phyloP scores from a whole-genome alignment of 2,888 invertebrate species.

The Bursaphelenchus okinawaensis region DNA sequence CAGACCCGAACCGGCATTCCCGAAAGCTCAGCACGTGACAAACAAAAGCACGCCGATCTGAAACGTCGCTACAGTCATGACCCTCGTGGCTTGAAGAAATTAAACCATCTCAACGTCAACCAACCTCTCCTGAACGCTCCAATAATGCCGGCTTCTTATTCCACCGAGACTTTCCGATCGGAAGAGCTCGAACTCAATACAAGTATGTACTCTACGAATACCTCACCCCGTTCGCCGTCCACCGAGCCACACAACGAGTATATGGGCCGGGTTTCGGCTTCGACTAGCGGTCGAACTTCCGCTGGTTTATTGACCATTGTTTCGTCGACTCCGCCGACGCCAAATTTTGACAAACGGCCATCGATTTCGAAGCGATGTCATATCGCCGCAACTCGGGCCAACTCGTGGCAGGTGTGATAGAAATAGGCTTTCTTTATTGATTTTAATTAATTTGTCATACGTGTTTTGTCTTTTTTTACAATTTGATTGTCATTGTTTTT shows the following conservation, averaged over 20 bases:
- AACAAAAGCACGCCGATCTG: slow-evolving; percentile 2
- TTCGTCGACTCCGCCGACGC: not conserved
- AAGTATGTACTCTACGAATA: not conserved
- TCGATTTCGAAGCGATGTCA: not conserved
- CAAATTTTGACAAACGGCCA: not conserved
- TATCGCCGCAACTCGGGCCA: not conserved
- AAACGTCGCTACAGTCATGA: slow-evolving; percentile 11
- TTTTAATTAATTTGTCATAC: no score
- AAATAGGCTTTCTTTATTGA: no score
- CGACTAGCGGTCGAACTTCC: not conserved
- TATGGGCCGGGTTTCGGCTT: not conserved
- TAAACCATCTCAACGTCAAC: slow-evolving; percentile 6
- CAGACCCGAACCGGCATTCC: slow-evolving; percentile 8
- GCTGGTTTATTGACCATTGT: not conserved
- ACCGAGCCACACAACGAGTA: slow-evolving; percentile 7
- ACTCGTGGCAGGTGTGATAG: not conserved
- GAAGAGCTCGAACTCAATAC: slow-evolving; percentile 3
- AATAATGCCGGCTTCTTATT: slow-evolving; percentile 1
- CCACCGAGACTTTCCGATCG: slow-evolving; percentile 1
- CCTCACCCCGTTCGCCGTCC: slow-evolving; percentile 8
- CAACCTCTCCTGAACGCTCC: slow-evolving; percentile 8
- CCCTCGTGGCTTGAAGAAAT: not conserved
- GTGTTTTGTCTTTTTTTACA: no score
- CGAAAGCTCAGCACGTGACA: not conserved
- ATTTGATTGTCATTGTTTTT: no score